Evolutionary conservation across 2,888 invertebrate species (phyloP).

Genomic region (Selenia dentaria): DNA sequence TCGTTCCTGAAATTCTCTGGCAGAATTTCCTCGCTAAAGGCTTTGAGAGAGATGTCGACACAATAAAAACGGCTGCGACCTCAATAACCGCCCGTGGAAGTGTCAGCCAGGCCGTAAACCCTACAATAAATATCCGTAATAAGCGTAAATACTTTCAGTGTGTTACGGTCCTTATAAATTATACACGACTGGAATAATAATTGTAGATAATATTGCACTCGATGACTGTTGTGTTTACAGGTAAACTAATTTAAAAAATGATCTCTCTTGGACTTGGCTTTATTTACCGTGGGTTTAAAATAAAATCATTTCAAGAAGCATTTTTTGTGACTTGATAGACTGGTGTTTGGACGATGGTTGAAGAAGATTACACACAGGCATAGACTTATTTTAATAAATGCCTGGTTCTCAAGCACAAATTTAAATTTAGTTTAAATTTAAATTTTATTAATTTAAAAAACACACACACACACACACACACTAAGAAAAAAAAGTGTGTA

Average conservation of each 20-base stretch:
- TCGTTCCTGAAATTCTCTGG: slow-evolving; percentile 10
- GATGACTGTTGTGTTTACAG: background rate
- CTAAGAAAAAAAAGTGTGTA: too few species aligned
- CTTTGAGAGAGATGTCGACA: slow-evolving; percentile 15
- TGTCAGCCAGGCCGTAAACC: slow-evolving; percentile 50
- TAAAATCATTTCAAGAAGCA: too few species aligned
- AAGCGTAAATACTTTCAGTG: slow-evolving; percentile 37
- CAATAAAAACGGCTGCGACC: slow-evolving; percentile 45
- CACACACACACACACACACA: too few species aligned
- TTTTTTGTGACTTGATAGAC: too few species aligned
- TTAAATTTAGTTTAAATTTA: too few species aligned
- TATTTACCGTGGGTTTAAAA: too few species aligned
- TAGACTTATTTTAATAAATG: too few species aligned
- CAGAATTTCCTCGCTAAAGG: slow-evolving; percentile 4
- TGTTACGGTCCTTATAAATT: slow-evolving; percentile 52
- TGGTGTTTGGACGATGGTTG: too few species aligned
- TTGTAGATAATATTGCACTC: background rate
- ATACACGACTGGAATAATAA: slow-evolving; percentile 24
- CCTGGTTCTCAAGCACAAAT: too few species aligned
- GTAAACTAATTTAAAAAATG: background rate
- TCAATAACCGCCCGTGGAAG: slow-evolving; percentile 50
- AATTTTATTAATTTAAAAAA: too few species aligned
- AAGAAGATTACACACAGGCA: too few species aligned
- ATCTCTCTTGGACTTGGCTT: too few species aligned
- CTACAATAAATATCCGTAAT: slow-evolving; percentile 50